Percentiles rank a stretch among this genome's conserved stretches.
Evolutionary conservation across 2,888 invertebrate genomes (phyloP).

Genomic region (Psococerastis gibbosa): DNA sequence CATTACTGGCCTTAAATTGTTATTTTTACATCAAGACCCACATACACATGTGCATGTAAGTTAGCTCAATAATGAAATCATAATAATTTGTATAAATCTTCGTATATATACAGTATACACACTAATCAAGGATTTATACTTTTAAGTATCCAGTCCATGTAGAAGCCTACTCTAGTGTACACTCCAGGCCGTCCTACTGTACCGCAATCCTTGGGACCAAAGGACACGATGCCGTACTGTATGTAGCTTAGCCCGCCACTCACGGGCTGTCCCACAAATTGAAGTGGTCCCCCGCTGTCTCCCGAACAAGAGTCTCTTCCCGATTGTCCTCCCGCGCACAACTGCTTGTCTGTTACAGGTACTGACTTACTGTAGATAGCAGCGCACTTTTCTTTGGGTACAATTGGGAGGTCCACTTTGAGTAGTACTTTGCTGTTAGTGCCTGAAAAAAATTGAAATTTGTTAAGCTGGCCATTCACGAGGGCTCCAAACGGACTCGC

Average conservation of each 20-base stretch:
- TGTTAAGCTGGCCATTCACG: no score
- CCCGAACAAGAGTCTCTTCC: constrained; percentile 13
- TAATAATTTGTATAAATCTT: no score
- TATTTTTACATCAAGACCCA: no score
- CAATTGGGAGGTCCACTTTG: constrained; percentile 13
- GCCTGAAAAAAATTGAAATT: constrained; percentile 2
- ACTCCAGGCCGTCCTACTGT: constrained; percentile 16
- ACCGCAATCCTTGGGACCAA: constrained; percentile 17
- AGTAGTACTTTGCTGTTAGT: constrained; percentile 12
- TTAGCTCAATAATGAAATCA: no score
- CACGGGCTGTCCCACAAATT: constrained; percentile 11
- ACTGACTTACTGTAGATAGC: constrained; percentile 14
- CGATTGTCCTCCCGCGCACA: constrained; percentile 13
- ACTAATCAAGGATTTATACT: no score
- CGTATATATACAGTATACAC: no score
- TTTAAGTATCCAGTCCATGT: constrained; percentile 17
- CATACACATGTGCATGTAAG: no score
- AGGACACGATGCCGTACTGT: constrained; percentile 18
- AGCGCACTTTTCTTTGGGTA: constrained; percentile 14
- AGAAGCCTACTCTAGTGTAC: constrained; percentile 16
- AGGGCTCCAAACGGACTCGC: no score
- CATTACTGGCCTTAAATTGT: no score
- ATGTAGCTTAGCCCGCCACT: constrained; percentile 11
- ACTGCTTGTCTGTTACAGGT: constrained; percentile 13
- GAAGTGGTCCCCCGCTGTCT: constrained; percentile 17